Percentiles rank a stretch among this genome's conserved stretches.
phyloP scores from a whole-genome alignment of 1,140 invertebrate species.

The Hycleus cichorii region DNA sequence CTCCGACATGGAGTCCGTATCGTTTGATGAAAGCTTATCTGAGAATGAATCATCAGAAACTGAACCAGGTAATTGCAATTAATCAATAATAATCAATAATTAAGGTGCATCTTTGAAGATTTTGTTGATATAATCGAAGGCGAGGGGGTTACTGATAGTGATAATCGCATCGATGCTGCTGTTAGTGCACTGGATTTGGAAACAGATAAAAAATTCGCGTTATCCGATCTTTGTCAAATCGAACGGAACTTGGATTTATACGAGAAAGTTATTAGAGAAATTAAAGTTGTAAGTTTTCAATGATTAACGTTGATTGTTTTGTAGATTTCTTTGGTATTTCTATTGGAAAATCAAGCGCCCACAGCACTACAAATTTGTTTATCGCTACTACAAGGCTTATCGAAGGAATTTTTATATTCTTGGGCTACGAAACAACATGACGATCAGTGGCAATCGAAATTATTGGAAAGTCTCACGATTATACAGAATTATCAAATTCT shows the following conservation, averaged over 20 bases:
- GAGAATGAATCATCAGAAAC: no score
- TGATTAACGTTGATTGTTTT: conserved; percentile 3
- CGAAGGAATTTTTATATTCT: conserved; percentile 11
- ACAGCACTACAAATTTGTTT: conserved; percentile 17
- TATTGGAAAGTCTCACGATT: conserved; percentile 30
- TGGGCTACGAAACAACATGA: conserved; percentile 16
- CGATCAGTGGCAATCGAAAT: conserved; percentile 22
- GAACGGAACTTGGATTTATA: conserved; percentile 18
- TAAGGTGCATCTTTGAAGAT: no score
- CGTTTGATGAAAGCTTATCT: no score
- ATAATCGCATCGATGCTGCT: no score
- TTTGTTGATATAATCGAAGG: no score
- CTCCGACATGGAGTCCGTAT: no score
- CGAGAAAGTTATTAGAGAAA: conserved; percentile 19
- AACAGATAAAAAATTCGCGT: no score
- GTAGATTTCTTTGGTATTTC: conserved; percentile 29
- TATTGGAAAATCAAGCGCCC: conserved; percentile 23
- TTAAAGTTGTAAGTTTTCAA: background rate
- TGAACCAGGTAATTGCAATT: no score
- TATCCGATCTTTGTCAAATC: background rate
- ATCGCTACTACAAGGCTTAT: conserved; percentile 2
- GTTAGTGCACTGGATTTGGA: no score
- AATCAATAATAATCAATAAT: no score
- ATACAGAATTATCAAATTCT: conserved; percentile 31
- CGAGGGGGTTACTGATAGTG: no score